Evolutionary conservation across 2,113 vertebrate genomes (phyloP).

Genomic region (Oxyruncus cristatus): DNA sequence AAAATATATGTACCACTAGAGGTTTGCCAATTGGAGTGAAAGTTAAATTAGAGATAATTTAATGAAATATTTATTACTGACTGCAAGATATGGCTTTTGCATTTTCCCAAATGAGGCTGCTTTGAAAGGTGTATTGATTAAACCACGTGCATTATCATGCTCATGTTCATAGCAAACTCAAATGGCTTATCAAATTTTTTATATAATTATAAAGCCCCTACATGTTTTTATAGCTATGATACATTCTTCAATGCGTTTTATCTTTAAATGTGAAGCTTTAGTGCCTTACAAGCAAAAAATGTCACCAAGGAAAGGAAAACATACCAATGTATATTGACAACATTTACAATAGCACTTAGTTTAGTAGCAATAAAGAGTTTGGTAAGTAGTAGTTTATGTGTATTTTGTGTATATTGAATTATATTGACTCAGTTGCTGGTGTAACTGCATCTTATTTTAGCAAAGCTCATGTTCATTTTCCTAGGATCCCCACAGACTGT

Average conservation of each 20-base stretch:
- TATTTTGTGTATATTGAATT: neutral
- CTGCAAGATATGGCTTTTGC: neutral
- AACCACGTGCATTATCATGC: neutral
- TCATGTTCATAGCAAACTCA: neutral
- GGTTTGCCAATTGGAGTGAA: neutral
- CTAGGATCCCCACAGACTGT: neutral
- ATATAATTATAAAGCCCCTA: neutral
- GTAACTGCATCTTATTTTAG: neutral
- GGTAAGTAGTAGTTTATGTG: neutral
- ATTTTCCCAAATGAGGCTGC: conserved; percentile 8
- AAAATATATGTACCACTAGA: neutral
- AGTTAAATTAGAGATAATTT: conserved; percentile 46
- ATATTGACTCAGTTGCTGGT: neutral
- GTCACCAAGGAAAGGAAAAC: neutral
- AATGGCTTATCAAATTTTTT: neutral
- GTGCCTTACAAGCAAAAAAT: neutral
- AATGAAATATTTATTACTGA: conserved; percentile 53
- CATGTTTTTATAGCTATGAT: neutral
- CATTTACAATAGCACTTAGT: neutral
- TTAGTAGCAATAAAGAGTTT: neutral
- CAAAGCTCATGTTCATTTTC: neutral
- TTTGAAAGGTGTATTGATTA: conserved; percentile 28
- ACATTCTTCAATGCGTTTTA: neutral
- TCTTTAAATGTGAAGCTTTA: neutral
- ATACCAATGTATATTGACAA: neutral